Evolutionary conservation across 2,888 invertebrate genomes (phyloP).

Genomic region (Himalopsyche tibetana): DNA sequence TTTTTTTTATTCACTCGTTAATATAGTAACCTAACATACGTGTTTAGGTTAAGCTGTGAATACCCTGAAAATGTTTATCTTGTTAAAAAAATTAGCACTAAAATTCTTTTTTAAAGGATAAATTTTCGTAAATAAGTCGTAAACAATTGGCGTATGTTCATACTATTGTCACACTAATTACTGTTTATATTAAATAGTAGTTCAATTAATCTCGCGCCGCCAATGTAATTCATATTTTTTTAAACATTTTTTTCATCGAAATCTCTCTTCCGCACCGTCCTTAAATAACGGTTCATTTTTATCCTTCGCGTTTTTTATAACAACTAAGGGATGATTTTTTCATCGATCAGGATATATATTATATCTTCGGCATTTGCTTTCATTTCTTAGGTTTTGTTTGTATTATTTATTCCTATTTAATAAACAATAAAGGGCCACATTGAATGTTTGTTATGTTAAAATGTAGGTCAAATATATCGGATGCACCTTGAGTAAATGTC

Average conservation of each 20-base stretch:
- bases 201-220: background rate
- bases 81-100: too few species aligned
- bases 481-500: constrained; percentile 23
- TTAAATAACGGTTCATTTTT: constrained; percentile 33
- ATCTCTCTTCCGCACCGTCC: constrained; percentile 38
- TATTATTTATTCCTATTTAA: constrained; percentile 34
- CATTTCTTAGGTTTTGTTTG: background rate
- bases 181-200: too few species aligned
- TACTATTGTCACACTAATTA: too few species aligned
- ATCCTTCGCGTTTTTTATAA: background rate
- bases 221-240: background rate
- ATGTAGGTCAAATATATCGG: constrained; percentile 35
- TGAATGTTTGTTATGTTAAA: constrained; percentile 20
- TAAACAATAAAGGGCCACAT: constrained; percentile 23
- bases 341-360: constrained; percentile 30
- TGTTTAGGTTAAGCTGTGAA: too few species aligned
- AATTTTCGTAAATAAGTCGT: too few species aligned
- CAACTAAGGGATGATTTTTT: background rate
- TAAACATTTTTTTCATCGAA: constrained; percentile 8
- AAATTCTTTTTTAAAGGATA: too few species aligned
- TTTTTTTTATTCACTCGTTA: too few species aligned
- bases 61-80: too few species aligned
- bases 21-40: too few species aligned
- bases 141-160: too few species aligned
- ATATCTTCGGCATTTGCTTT: background rate